Evolutionary conservation across 2,113 vertebrate species (phyloP).

Genomic region (Psephotus haematonotus): DNA sequence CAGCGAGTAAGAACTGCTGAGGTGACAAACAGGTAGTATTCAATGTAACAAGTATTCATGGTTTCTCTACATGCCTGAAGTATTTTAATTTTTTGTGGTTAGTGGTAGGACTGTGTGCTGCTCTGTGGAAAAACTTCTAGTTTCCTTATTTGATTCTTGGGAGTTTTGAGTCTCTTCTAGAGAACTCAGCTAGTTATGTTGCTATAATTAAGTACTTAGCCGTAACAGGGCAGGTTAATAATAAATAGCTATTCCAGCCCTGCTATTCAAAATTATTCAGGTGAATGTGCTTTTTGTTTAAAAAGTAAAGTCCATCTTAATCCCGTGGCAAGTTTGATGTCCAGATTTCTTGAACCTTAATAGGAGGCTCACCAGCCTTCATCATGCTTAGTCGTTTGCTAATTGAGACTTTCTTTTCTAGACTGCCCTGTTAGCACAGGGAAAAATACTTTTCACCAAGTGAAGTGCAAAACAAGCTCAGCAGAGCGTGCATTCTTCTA

Average conservation of each 20-base stretch:
- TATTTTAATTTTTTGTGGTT: not conserved
- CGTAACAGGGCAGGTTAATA: not conserved
- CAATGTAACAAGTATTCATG: not conserved
- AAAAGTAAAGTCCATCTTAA: not conserved
- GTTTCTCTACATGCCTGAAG: not conserved
- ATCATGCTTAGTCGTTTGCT: not conserved
- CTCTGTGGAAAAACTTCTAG: not conserved
- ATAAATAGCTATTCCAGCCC: not conserved
- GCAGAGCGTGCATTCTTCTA: not conserved
- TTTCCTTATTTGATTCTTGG: not conserved
- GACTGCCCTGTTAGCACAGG: not conserved
- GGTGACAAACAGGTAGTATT: not conserved
- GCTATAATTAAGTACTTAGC: not conserved
- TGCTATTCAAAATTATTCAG: not conserved
- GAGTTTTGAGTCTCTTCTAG: not conserved
- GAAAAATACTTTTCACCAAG: not conserved
- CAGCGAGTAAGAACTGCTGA: not conserved
- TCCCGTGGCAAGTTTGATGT: not conserved
- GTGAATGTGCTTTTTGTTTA: not conserved
- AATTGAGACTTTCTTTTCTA: slow-evolving; percentile 18
- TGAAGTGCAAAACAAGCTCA: not conserved
- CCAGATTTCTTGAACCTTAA: not conserved
- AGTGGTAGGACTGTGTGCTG: not conserved
- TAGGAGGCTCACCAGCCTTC: not conserved
- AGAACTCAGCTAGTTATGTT: not conserved